phyloP scores from a whole-genome alignment of 2,888 invertebrate species.

The Ormyrus labotus region DNA sequence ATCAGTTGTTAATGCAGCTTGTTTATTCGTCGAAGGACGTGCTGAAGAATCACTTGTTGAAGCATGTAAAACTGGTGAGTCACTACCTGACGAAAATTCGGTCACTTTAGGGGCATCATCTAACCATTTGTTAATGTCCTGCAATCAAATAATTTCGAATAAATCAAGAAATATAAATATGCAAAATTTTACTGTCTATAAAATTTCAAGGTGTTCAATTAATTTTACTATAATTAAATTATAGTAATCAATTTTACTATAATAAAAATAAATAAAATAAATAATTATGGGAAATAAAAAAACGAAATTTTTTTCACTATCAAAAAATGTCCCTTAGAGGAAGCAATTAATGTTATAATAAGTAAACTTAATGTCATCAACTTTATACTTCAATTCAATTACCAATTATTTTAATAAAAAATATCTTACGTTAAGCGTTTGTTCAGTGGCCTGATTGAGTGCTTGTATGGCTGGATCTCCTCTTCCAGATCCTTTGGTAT shows the following conservation, averaged over 20 bases:
- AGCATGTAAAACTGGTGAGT: constrained; percentile 79
- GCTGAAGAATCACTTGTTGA: constrained; percentile 76
- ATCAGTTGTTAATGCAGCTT: background rate
- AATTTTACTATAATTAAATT: no score
- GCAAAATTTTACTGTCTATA: no score
- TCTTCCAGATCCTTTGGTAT: constrained; percentile 68
- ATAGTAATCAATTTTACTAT: no score
- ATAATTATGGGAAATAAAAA: no score
- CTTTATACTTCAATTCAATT: background rate
- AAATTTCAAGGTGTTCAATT: no score
- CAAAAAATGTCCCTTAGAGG: no score
- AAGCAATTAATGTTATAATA: no score
- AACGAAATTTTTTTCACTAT: no score
- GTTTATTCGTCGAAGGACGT: constrained; percentile 77
- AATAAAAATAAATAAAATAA: no score
- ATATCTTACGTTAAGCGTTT: constrained; percentile 77
- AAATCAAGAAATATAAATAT: no score
- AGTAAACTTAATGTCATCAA: no score
- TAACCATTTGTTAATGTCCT: constrained; percentile 93
- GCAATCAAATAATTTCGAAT: constrained; percentile 72
- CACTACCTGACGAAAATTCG: constrained; percentile 86
- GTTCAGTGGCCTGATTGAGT: constrained; percentile 84
- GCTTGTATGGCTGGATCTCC: constrained; percentile 81
- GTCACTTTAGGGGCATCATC: constrained; percentile 89
- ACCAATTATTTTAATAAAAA: background rate